These are phyloP conservation scores for Dione juno DNA, from an alignment of 2,888 invertebrate species.

Conservation along the genomic window DNA sequence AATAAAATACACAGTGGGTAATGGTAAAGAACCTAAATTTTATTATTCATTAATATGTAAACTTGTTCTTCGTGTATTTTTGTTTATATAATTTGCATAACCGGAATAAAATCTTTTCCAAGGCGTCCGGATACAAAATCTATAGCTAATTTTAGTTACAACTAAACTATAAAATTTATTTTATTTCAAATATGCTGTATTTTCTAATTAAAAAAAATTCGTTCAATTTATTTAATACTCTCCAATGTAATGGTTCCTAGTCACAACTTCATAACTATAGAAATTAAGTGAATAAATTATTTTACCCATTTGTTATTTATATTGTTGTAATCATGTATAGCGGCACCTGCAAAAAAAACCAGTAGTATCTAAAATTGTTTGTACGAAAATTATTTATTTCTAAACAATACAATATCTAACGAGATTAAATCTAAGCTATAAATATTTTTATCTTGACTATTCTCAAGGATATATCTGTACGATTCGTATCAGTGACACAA, in stretches of 20 bases:
- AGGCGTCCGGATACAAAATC: not conserved
- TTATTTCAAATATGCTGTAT: not conserved
- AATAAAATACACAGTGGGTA: not conserved
- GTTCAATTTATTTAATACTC: not conserved
- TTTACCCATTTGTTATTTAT: too few relatives aligned
- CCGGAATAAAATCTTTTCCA: slow-evolving; percentile 24
- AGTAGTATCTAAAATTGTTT: too few relatives aligned
- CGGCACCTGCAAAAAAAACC: too few relatives aligned
- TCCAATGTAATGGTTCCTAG: not conserved
- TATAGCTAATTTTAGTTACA: not conserved
- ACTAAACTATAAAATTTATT: not conserved
- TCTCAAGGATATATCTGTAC: too few relatives aligned
- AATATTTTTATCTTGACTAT: too few relatives aligned
- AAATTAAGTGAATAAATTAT: too few relatives aligned
- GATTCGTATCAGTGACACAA: too few relatives aligned
- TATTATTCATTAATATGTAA: slow-evolving; percentile 2
- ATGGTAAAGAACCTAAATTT: slow-evolving; percentile 9
- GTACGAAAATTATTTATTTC: too few relatives aligned
- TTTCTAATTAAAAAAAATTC: not conserved
- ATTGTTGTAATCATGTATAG: too few relatives aligned
- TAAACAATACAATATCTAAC: too few relatives aligned
- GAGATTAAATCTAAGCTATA: too few relatives aligned
- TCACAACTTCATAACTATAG: too few relatives aligned
- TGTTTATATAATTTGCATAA: slow-evolving; percentile 42
- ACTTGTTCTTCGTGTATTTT: slow-evolving; percentile 24